Conservation (phyloP, 2,797 vertebrate genomes). For the Sparus aurata region DNA sequence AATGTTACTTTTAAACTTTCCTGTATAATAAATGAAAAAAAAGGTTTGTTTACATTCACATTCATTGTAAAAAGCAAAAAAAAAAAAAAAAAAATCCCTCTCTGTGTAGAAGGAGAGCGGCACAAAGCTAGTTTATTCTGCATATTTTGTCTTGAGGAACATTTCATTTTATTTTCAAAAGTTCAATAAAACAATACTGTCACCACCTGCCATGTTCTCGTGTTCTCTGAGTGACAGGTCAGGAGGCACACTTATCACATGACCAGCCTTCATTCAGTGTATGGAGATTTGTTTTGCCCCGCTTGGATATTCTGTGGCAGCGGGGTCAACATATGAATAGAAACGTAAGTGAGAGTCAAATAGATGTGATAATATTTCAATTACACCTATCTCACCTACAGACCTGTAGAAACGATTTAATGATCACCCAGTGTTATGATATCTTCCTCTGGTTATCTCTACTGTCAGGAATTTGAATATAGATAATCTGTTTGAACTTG, state of each 20-base stretch:
- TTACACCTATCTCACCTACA: neutral
- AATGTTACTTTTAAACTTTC: too few species aligned
- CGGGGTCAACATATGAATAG: constrained; percentile 2
- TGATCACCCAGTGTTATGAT: neutral
- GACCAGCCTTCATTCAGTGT: neutral
- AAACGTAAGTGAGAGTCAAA: constrained; percentile 4
- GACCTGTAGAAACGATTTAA: neutral
- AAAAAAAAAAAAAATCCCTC: too few species aligned
- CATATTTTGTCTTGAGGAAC: neutral
- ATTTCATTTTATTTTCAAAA: neutral
- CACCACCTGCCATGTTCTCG: neutral
- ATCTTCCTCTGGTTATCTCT: neutral
- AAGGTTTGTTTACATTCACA: neutral
- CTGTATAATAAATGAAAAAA: too few species aligned
- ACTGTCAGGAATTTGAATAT: neutral
- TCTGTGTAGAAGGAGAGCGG: neutral
- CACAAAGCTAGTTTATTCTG: neutral
- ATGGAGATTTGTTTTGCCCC: neutral
- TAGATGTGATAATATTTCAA: neutral
- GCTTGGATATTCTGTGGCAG: neutral
- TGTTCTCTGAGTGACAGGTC: neutral
- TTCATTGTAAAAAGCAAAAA: neutral
- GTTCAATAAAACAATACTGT: neutral
- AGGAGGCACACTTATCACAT: neutral
- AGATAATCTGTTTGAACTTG: neutral